phyloP scores from a whole-genome alignment of 2,797 vertebrate genomes.

The Choloepus didactylus region DNA sequence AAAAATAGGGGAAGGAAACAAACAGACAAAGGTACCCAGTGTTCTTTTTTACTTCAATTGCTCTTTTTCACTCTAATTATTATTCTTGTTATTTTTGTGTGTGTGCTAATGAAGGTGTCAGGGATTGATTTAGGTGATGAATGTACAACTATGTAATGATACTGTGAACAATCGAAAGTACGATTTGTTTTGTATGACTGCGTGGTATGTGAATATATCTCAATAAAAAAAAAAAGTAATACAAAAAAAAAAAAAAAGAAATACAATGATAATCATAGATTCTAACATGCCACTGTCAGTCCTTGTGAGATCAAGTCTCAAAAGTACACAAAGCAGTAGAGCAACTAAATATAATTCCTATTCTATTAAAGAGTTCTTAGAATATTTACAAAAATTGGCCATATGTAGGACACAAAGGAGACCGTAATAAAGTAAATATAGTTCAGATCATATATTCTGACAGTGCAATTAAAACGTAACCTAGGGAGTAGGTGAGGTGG shows the following conservation, averaged over 20 bases:
- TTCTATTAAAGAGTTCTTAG: neutral
- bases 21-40: too few species aligned
- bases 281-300: neutral
- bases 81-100: too few species aligned
- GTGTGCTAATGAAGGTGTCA: too few species aligned
- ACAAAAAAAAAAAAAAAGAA: neutral
- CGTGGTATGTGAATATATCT: too few species aligned
- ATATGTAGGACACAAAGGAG: neutral
- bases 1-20: too few species aligned
- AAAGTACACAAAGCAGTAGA: constrained; percentile 5
- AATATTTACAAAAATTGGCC: constrained; percentile 5
- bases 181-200: too few species aligned
- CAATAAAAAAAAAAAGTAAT: too few species aligned
- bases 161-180: too few species aligned
- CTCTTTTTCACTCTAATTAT: too few species aligned
- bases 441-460: neutral
- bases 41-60: too few species aligned
- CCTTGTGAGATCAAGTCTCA: neutral
- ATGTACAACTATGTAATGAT: too few species aligned
- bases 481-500: neutral
- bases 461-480: neutral
- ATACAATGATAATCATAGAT: neutral
- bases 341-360: neutral
- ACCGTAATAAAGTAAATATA: constrained; percentile 16
- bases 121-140: too few species aligned